phyloP scores from a whole-genome alignment of 2,797 vertebrate species.

The Acipenser transmontanus region DNA sequence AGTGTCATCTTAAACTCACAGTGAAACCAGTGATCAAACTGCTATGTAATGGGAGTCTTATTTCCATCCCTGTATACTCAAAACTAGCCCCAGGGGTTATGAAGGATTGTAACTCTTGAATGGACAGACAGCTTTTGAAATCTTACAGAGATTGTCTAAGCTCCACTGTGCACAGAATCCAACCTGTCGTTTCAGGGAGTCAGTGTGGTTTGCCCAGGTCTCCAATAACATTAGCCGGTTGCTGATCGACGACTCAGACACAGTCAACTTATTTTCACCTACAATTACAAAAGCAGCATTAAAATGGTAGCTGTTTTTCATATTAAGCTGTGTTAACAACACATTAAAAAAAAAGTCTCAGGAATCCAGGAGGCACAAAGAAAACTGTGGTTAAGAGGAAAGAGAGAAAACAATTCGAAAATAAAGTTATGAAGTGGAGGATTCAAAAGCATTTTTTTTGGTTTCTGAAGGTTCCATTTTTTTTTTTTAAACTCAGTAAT shows the following conservation, averaged over 20 bases:
- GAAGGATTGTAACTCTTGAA: too few species aligned
- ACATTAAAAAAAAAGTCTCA: too few species aligned
- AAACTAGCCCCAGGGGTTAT: too few species aligned
- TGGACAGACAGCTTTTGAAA: not conserved
- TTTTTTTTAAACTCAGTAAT: too few species aligned
- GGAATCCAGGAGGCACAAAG: not conserved
- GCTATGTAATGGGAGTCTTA: too few species aligned
- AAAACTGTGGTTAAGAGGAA: not conserved
- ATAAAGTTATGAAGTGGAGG: not conserved
- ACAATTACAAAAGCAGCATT: constrained; percentile 21
- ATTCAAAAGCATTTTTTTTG: too few species aligned
- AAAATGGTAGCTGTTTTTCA: not conserved
- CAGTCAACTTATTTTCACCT: constrained; percentile 98
- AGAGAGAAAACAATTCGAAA: not conserved
- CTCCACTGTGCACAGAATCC: constrained; percentile 99
- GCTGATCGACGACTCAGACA: constrained; percentile 86
- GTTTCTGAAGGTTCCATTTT: too few species aligned
- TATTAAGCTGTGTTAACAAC: too few species aligned
- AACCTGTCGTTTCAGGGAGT: constrained; percentile 94
- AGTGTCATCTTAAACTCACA: too few species aligned
- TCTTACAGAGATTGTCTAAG: constrained; percentile 97
- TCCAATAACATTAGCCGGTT: constrained; percentile 83
- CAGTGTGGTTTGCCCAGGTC: constrained; percentile 82
- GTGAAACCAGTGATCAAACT: too few species aligned
- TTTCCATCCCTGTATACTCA: too few species aligned